A percentile compares a stretch with the other conserved stretches of the same genome.
These are phyloP conservation scores for Drosophila buzzatii DNA, from an alignment of 2,888 invertebrate genomes.

Conservation along the genomic window DNA sequence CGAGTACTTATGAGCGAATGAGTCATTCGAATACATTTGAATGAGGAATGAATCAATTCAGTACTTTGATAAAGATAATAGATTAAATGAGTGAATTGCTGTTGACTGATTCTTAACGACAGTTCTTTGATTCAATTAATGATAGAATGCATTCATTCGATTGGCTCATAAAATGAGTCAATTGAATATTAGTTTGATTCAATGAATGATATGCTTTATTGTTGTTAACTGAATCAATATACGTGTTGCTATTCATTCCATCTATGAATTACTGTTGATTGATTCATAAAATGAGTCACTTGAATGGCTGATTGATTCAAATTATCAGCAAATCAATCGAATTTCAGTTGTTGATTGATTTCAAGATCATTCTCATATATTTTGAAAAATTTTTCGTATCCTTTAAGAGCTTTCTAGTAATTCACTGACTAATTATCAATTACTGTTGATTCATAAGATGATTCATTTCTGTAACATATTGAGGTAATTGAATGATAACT, in stretches of 20 bases:
- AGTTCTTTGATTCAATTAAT: neutral
- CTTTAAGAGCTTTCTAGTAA: neutral
- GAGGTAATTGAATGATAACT: too few species aligned
- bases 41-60: neutral
- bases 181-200: neutral
- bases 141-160: too few species aligned
- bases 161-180: too few species aligned
- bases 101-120: neutral
- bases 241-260: too few species aligned
- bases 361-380: too few species aligned
- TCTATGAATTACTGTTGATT: neutral
- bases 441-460: neutral
- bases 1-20: constrained; percentile 5
- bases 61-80: neutral
- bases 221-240: too few species aligned
- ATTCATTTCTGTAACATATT: neutral
- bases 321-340: neutral
- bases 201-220: neutral
- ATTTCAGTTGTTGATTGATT: neutral
- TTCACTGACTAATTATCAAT: neutral
- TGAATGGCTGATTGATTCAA: too few species aligned
- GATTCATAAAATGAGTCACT: neutral
- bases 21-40: constrained; percentile 1
- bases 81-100: neutral
- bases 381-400: too few species aligned